phyloP scores from a whole-genome alignment of 1,140 invertebrate genomes.

The Zaprionus nigranus region DNA sequence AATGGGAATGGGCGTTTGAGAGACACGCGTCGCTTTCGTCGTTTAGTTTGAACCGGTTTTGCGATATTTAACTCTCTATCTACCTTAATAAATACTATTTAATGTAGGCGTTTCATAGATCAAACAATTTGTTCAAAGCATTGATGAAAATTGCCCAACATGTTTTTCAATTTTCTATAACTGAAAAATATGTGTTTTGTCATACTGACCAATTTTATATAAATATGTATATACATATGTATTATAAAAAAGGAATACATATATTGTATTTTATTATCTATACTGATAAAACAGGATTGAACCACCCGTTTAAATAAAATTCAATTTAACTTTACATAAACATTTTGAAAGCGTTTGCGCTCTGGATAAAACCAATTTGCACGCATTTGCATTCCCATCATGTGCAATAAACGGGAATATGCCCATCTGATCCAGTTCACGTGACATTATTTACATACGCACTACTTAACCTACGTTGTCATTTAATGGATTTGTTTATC shows the following conservation, averaged over 20 bases:
- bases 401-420: constrained; percentile 39
- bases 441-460: constrained; percentile 31
- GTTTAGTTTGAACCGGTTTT: constrained; percentile 44
- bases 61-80: neutral
- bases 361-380: constrained; percentile 36
- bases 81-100: neutral
- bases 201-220: too few species aligned
- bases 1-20: constrained; percentile 46
- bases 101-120: constrained; percentile 17
- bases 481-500: constrained; percentile 44
- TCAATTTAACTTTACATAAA: neutral
- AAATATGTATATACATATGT: too few species aligned
- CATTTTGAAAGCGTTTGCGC: too few species aligned
- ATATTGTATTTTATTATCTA: too few species aligned
- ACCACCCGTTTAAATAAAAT: neutral
- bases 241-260: too few species aligned
- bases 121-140: neutral
- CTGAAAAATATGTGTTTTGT: too few species aligned
- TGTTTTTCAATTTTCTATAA: too few species aligned
- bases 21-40: constrained; percentile 47
- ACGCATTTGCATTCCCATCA: constrained; percentile 29
- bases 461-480: neutral
- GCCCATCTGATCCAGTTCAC: constrained; percentile 39
- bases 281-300: neutral
- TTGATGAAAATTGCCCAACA: constrained; percentile 9